Evolutionary conservation across 2,113 vertebrate genomes (phyloP).

Genomic region (Halichoerus grypus): DNA sequence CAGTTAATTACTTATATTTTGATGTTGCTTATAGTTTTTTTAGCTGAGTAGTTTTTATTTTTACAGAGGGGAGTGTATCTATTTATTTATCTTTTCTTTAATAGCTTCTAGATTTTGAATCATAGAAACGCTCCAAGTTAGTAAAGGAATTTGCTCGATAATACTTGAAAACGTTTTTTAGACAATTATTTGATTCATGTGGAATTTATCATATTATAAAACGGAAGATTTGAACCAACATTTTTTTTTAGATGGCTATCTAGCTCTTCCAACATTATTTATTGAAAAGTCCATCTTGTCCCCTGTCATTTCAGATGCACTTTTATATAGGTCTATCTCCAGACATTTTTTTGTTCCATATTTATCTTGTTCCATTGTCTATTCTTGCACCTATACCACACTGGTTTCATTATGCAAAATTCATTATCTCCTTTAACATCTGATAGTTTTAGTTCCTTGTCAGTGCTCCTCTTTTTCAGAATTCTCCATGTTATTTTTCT

Average conservation of each 20-base stretch:
- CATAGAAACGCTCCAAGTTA: not conserved
- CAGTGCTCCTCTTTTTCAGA: not conserved
- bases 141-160: not conserved
- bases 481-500: not conserved
- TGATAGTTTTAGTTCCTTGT: not conserved
- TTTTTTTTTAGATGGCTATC: not conserved
- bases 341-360: not conserved
- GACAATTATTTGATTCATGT: not conserved
- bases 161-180: not conserved
- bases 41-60: slow-evolving; percentile 6
- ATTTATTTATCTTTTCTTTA: slow-evolving; percentile 25
- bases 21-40: not conserved
- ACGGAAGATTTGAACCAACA: not conserved
- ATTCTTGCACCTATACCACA: not conserved
- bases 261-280: not conserved
- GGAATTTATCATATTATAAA: not conserved
- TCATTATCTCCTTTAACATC: not conserved
- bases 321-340: not conserved
- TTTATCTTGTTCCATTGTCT: not conserved
- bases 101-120: slow-evolving; percentile 29
- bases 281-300: not conserved
- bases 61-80: not conserved
- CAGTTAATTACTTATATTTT: not conserved
- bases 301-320: not conserved
- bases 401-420: not conserved